Evolutionary conservation across 1,140 invertebrate genomes (phyloP), one percentile per base, ranked within the genome.

Genomic region (Sycophila sp.): DNA sequence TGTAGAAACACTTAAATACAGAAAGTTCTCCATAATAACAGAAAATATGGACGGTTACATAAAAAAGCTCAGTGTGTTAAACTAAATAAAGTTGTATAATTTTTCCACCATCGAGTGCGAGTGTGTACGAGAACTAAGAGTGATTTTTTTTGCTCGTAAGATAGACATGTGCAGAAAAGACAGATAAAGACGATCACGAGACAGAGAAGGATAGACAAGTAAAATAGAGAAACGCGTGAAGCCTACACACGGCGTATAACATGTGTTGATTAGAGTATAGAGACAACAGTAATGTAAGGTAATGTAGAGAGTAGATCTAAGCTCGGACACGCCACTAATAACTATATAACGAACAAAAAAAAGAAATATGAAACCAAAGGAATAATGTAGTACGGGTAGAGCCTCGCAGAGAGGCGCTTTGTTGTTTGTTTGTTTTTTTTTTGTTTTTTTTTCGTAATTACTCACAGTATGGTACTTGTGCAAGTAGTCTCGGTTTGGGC

Each of bases 401-500:
- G 56, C 56, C 32, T 59, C 17, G n/a, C n/a, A n/a, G 56, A 59
- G 49, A 51, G 22, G 22, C 11, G 22, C 5, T 62, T 62, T 62
- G 38, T 62, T 59, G 32, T 59, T 55, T 51, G 55, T 58, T 58
- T 58, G 19, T 59, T 5, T 59, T 56, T 42, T 24, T 11, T 10
- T 66, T 51, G 40, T 58, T 53, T 53, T 69, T 69, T 13, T 63
- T 56, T 15, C 22, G 59, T 45, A 71, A 75, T 66, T 75, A 86
- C 89, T 90, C 88, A 94, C 92, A 81, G 93, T 94, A 81, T 94
- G 92, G 83, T 94, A 94, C 85, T 94, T 94, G 83, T 94, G 92
- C 71, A 94, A 87, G 83, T 92, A 94, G 83, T 94, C 93, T 78
- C 90, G 87, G 71, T 91, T 92, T 38, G 93, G 93, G 71, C 92